Conservation (phyloP, 1,140 invertebrate genomes). For the Leptonema lineaticorne region DNA sequence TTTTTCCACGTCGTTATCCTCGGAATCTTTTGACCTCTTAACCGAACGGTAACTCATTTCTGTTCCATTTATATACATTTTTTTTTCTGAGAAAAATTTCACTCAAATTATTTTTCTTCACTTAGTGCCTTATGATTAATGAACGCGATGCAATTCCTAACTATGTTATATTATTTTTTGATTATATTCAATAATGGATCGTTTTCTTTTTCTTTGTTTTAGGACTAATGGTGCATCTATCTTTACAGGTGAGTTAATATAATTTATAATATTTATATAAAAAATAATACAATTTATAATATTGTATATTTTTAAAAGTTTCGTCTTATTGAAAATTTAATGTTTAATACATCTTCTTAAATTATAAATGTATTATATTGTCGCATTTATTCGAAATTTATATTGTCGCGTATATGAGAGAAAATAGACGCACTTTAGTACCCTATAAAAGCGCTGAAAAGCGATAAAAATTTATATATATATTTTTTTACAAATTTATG, state of each 20-base stretch:
- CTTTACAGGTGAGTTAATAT: constrained; percentile 47
- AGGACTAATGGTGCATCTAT: constrained; percentile 56
- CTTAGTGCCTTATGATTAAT: not conserved
- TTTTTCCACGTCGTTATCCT: not conserved
- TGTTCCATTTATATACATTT: not conserved
- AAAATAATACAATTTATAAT: no score
- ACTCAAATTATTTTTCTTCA: not conserved
- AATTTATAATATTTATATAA: no score
- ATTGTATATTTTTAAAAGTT: no score
- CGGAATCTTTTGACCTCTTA: constrained; percentile 7
- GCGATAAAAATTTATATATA: not conserved
- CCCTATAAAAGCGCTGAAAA: not conserved
- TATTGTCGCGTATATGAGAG: not conserved
- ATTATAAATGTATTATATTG: not conserved
- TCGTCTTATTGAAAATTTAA: no score
- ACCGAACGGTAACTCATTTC: not conserved
- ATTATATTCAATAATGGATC: not conserved
- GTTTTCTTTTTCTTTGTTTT: constrained; percentile 45
- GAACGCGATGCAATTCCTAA: not conserved
- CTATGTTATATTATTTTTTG: not conserved
- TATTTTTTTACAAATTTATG: no score
- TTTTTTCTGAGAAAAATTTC: not conserved
- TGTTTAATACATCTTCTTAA: no score
- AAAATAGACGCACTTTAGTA: constrained; percentile 9
- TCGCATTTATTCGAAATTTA: not conserved